phyloP scores from a whole-genome alignment of 2,888 invertebrate species.

The Polyommatus iphigenia region DNA sequence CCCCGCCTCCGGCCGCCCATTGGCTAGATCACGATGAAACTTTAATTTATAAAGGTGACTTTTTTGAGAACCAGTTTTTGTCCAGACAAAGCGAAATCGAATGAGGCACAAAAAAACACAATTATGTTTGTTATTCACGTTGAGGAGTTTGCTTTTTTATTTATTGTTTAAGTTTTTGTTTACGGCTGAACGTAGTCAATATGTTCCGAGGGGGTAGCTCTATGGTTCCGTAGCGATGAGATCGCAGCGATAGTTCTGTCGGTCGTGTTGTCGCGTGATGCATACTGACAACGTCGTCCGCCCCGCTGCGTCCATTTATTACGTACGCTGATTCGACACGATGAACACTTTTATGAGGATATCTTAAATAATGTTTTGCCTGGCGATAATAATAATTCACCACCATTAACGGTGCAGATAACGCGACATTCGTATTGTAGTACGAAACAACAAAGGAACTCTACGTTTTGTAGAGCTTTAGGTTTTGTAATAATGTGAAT shows the following conservation, averaged over 20 bases:
- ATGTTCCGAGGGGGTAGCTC: slow-evolving; percentile 46
- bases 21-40: slow-evolving; percentile 69
- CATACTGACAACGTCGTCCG: slow-evolving; percentile 8
- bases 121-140: slow-evolving; percentile 76
- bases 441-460: neutral
- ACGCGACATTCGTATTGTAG: neutral
- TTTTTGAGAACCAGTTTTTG: slow-evolving; percentile 74
- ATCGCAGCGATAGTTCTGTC: slow-evolving; percentile 39
- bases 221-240: slow-evolving; percentile 51
- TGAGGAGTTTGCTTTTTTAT: slow-evolving; percentile 63
- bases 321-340: neutral
- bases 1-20: slow-evolving; percentile 63
- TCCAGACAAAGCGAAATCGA: slow-evolving; percentile 72
- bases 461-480: slow-evolving; percentile 7
- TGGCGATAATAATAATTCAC: slow-evolving; percentile 13
- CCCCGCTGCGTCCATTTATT: slow-evolving; percentile 15
- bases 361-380: slow-evolving; percentile 10
- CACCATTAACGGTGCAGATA: neutral
- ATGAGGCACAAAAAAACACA: slow-evolving; percentile 74
- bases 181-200: slow-evolving; percentile 44
- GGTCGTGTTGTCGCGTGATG: slow-evolving; percentile 30
- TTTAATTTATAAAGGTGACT: slow-evolving; percentile 79
- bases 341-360: slow-evolving; percentile 13
- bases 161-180: slow-evolving; percentile 61
- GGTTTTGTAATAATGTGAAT: neutral